Evolutionary conservation across 2,113 vertebrate species (phyloP).

Genomic region (Tachuris rubrigastra): DNA sequence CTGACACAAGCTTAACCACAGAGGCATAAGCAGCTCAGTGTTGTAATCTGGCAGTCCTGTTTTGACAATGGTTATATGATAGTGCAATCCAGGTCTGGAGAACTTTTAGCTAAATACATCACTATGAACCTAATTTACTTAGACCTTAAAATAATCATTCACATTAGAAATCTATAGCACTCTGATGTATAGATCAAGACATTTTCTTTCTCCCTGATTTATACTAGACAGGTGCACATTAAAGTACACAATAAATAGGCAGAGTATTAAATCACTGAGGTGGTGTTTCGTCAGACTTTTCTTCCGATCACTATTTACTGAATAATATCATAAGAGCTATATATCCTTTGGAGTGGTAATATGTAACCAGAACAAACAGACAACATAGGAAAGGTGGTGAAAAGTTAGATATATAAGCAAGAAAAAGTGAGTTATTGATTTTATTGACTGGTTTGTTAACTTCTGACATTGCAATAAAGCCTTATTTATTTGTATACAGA

Average conservation of each 20-base stretch:
- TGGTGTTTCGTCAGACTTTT: conserved; percentile 19
- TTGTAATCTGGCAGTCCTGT: neutral
- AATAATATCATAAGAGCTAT: conserved; percentile 25
- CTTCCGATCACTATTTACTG: conserved; percentile 33
- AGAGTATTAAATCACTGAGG: neutral
- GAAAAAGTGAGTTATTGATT: conserved; percentile 84
- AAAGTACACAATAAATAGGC: neutral
- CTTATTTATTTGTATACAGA: conserved; percentile 84
- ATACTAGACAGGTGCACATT: neutral
- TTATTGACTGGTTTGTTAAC: conserved; percentile 83
- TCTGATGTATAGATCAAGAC: neutral
- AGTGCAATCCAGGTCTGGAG: neutral
- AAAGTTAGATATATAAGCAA: conserved; percentile 82
- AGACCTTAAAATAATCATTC: neutral
- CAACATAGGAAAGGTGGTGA: conserved; percentile 69
- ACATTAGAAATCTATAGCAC: neutral
- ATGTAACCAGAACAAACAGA: conserved; percentile 73
- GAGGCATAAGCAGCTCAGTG: neutral
- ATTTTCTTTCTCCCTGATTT: neutral
- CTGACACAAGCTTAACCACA: neutral
- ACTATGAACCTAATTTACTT: conserved; percentile 29
- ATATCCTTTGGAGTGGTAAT: conserved; percentile 54
- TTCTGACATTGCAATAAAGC: conserved; percentile 82
- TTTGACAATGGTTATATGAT: neutral
- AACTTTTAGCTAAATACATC: neutral